Conservation (phyloP, 2,113 vertebrate genomes). For the Spea bombifrons region DNA sequence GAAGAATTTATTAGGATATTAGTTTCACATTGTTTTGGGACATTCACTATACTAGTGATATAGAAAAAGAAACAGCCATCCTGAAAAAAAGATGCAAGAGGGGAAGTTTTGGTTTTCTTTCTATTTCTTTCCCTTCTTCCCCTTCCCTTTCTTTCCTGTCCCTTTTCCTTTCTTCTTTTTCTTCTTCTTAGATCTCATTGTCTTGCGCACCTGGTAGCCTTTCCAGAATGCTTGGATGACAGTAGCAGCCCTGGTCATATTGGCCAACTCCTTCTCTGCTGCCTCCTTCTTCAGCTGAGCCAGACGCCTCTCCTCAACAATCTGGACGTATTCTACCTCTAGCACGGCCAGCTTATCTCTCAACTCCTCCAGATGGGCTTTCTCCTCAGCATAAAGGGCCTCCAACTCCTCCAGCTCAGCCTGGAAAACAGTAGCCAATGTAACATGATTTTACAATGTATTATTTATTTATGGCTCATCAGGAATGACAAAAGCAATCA, state of each 20-base stretch:
- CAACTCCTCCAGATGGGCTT: conserved; percentile 65
- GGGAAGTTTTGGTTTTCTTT: background rate
- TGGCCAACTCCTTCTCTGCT: conserved; percentile 60
- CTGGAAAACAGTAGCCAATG: conserved; percentile 56
- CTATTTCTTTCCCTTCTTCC: conserved; percentile 57
- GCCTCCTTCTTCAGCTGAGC: conserved; percentile 58
- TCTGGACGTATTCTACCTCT: conserved; percentile 67
- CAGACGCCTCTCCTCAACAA: conserved; percentile 64
- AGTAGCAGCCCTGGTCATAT: conserved; percentile 66
- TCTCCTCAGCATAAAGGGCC: conserved; percentile 58
- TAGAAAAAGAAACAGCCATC: too few species aligned
- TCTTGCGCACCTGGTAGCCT: conserved; percentile 74
- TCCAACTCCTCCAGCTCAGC: conserved; percentile 63
- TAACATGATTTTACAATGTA: too few species aligned
- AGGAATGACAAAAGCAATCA: too few species aligned
- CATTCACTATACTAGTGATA: too few species aligned
- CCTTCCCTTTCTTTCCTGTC: conserved; percentile 33
- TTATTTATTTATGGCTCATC: too few species aligned
- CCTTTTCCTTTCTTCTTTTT: conserved; percentile 57
- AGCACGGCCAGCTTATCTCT: conserved; percentile 59
- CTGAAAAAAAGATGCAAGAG: too few species aligned
- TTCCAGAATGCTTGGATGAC: conserved; percentile 82
- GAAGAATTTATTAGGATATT: too few species aligned
- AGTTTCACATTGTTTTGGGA: too few species aligned
- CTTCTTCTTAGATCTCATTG: conserved; percentile 66